A percentile compares a stretch with the other conserved stretches of the same genome.
phyloP scores from a whole-genome alignment of 2,888 invertebrate genomes.

The Agonopterix arenella region DNA sequence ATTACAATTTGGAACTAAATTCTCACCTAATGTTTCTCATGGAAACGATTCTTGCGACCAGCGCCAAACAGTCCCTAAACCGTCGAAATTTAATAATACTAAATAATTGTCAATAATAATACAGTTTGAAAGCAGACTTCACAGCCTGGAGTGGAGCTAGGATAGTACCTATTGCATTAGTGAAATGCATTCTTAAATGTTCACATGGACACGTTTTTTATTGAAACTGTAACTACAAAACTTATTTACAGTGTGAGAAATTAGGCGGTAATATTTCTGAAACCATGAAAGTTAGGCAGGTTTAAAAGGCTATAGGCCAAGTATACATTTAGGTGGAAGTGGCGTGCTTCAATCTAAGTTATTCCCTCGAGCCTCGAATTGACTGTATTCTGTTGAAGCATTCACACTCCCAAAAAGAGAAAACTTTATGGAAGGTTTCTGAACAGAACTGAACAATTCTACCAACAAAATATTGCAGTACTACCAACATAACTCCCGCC shows the following conservation, averaged over 20 bases:
- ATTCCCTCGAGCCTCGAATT: too few relatives aligned
- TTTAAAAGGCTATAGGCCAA: too few relatives aligned
- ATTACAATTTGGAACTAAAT: constrained; percentile 21
- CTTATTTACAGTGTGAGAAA: too few relatives aligned
- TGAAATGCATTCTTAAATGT: not conserved
- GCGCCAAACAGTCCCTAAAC: constrained; percentile 33
- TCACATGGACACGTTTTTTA: not conserved
- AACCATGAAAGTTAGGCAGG: too few relatives aligned
- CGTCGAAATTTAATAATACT: constrained; percentile 14
- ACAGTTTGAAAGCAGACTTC: constrained; percentile 34
- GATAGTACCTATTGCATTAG: constrained; percentile 9
- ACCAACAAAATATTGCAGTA: not conserved
- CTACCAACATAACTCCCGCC: not conserved
- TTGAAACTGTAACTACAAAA: too few relatives aligned
- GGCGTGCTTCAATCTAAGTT: too few relatives aligned
- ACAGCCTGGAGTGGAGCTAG: constrained; percentile 41
- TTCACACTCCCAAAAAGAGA: too few relatives aligned
- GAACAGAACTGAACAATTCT: not conserved
- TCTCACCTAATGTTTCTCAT: constrained; percentile 21
- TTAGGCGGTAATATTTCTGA: too few relatives aligned
- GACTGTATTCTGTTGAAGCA: too few relatives aligned
- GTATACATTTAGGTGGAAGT: too few relatives aligned
- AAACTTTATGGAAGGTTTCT: too few relatives aligned
- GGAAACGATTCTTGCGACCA: constrained; percentile 47
- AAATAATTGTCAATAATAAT: constrained; percentile 9